A percentile compares a stretch with the other conserved stretches of the same genome.
Conservation (phyloP, 2,797 vertebrate genomes). For the Cephalopachus bancanus region DNA sequence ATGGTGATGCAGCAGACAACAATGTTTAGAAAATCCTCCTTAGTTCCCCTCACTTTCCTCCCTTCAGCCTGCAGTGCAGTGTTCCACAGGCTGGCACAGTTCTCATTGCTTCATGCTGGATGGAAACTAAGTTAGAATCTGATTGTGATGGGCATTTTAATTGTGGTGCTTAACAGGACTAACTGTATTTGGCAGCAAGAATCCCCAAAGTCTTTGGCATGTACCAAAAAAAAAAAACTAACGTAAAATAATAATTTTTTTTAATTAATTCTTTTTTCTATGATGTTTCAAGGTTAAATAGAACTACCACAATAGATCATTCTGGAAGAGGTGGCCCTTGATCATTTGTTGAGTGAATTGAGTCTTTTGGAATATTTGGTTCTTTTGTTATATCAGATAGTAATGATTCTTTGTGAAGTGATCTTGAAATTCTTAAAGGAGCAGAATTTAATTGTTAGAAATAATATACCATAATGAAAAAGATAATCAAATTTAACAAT, state of each 20-base stretch:
- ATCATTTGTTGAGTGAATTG: not conserved
- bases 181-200: not conserved
- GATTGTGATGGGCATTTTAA: not conserved
- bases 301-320: not conserved
- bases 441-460: not conserved
- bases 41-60: not conserved
- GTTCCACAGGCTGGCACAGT: not conserved
- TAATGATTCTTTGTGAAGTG: not conserved
- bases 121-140: not conserved
- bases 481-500: not conserved
- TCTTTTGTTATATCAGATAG: not conserved
- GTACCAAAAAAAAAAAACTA: not conserved
- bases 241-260: not conserved
- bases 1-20: not conserved
- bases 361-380: not conserved
- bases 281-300: not conserved
- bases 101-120: not conserved
- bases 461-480: not conserved
- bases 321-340: not conserved
- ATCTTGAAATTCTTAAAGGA: not conserved
- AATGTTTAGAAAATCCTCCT: not conserved
- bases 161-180: not conserved
- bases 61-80: not conserved
- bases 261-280: conserved; percentile 28
- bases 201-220: not conserved